Evolutionary conservation across 2,888 invertebrate genomes (phyloP).

Genomic region (Phlogophora meticulosa): DNA sequence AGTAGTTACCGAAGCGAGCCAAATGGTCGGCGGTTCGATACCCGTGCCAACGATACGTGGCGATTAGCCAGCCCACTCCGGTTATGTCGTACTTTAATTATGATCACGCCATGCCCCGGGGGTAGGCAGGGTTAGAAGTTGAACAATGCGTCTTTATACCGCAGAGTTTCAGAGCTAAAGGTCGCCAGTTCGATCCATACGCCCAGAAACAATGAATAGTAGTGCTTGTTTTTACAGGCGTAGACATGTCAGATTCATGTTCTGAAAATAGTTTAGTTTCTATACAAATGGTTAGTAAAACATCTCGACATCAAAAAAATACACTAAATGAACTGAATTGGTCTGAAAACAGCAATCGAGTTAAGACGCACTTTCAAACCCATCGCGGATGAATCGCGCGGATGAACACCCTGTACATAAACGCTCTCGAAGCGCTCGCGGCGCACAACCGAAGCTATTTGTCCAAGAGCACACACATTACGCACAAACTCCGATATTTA

Average conservation of each 20-base stretch:
- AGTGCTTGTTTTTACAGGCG: neutral
- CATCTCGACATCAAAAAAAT: neutral
- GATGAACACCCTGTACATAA: neutral
- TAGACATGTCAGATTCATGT: neutral
- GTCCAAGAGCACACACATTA: slow-evolving; percentile 18
- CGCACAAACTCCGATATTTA: slow-evolving; percentile 29
- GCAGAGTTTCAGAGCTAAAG: neutral
- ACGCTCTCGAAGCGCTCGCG: neutral
- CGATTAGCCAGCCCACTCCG: slow-evolving; percentile 53
- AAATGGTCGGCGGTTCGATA: slow-evolving; percentile 58
- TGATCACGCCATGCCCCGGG: slow-evolving; percentile 28
- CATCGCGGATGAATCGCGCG: neutral
- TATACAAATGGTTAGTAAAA: neutral
- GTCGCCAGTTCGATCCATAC: neutral
- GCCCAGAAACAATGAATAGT: neutral
- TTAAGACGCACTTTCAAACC: neutral
- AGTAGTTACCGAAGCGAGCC: slow-evolving; percentile 48
- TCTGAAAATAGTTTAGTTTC: neutral
- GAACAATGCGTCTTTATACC: neutral
- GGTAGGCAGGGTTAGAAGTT: slow-evolving; percentile 20
- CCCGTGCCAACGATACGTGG: slow-evolving; percentile 56
- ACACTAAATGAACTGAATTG: no score
- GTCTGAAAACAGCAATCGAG: neutral
- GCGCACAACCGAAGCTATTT: no score
- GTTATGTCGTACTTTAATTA: slow-evolving; percentile 50